Percentiles rank a stretch among this genome's conserved stretches.
Evolutionary conservation across 1,140 invertebrate species (phyloP).

Genomic region (Bombus soroeensis): DNA sequence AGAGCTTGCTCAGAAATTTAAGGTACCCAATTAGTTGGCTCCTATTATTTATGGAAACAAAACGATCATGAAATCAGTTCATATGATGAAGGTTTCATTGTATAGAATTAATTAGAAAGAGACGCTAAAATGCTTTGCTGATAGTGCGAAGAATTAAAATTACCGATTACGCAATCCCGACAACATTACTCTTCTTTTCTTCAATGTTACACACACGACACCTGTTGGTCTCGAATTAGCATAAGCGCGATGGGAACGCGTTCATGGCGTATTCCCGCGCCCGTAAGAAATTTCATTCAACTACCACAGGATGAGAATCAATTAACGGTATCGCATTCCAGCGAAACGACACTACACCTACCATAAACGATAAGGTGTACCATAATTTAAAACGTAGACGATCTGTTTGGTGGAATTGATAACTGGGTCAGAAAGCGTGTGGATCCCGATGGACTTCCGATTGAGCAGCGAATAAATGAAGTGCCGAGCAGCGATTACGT

Average conservation of each 20-base stretch:
- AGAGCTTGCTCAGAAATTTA: too few relatives aligned
- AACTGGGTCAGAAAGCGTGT: background rate
- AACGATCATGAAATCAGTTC: too few relatives aligned
- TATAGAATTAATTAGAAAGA: background rate
- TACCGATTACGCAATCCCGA: background rate
- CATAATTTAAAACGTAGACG: background rate
- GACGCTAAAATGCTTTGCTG: background rate
- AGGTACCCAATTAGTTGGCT: too few relatives aligned
- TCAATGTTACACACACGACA: background rate
- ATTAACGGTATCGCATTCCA: constrained; percentile 48
- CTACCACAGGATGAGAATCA: constrained; percentile 42
- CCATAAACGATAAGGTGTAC: background rate
- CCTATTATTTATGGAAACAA: too few relatives aligned
- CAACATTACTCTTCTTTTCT: background rate
- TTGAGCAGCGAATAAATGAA: constrained; percentile 38
- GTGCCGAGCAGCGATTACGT: constrained; percentile 6
- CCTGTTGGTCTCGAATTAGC: constrained; percentile 8
- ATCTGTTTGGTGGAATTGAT: background rate
- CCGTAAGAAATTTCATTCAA: constrained; percentile 43
- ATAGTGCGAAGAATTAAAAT: background rate
- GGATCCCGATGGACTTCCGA: constrained; percentile 26
- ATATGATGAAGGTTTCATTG: too few relatives aligned
- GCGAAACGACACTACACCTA: constrained; percentile 3
- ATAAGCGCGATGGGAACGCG: constrained; percentile 48
- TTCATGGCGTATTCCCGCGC: constrained; percentile 36